Base-by-base conservation (phyloP, 2,888 invertebrate genomes). In the Sarcophaga caerulescens region DNA sequence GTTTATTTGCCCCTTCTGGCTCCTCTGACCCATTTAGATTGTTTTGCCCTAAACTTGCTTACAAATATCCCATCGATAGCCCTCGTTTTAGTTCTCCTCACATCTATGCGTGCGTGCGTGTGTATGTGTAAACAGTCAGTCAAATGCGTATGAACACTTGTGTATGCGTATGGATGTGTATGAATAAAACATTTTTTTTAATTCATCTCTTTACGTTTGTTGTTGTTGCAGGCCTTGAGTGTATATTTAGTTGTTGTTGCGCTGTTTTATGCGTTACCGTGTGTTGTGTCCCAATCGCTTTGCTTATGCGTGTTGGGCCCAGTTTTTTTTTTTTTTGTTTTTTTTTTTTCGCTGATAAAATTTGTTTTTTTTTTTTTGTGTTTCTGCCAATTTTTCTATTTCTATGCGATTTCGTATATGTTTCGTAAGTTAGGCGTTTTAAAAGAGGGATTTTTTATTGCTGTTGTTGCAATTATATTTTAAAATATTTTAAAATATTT, bases 31-130 rank as follows among this genome's bases (percentile, higher is more conserved):
- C 70, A 87, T 60, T 82, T 88, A 25, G 12, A 25, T 70, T 70
- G 69, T 45, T 63, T 35, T 63, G 23, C 14, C 35, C 14, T 5
- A 52, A 66, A 68, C 68, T 47, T 52, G 52, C 57, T 70, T 25
- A 73, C 66, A 74, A 35, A 63, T 69, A 21, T 75, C 74, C 73
- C 80, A 84, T 81, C 62, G 81, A 60, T 71, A 73, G 73, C 83
- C 75, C 83, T 85, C 79, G 80, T 85, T 73, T 71, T 65, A 14
- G 12, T 52, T 17, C 52, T 52, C 35, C 10, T 35, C 35, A 35
- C 35, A 35, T 35, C 6, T 6, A 6, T 35, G 35, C 35, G 35
- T 35, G 3, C 1, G 6, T 35, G 35, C 1, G 35, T 35, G 1
- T 10, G 8, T 35, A 3, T 35, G 35, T 10, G 35, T 35, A 35